phyloP scores from a whole-genome alignment of 1,140 invertebrate species.

The Brachystomella parvula region DNA sequence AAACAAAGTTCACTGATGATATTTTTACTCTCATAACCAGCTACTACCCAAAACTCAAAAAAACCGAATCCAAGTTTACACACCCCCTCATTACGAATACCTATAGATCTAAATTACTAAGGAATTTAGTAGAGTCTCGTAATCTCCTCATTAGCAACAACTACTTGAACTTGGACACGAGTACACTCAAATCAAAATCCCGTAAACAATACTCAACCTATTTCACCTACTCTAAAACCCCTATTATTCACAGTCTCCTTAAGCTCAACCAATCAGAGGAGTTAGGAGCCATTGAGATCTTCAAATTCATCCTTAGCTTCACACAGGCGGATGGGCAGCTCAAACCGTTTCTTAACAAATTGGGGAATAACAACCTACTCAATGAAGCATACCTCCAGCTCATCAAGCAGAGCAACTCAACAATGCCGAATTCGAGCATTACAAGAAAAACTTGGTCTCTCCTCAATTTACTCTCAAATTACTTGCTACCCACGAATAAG shows the following conservation, averaged over 20 bases:
- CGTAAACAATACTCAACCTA: neutral
- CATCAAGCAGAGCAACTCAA: slow-evolving; percentile 86
- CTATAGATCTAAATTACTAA: neutral
- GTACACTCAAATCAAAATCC: neutral
- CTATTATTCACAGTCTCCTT: neutral
- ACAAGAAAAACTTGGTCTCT: slow-evolving; percentile 87
- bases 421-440: slow-evolving; percentile 78
- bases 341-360: slow-evolving; percentile 40
- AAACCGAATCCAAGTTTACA: neutral
- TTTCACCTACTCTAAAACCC: neutral
- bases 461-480: slow-evolving; percentile 76
- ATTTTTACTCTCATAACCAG: slow-evolving; percentile 9
- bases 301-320: neutral
- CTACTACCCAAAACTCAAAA: neutral
- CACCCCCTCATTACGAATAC: neutral
- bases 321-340: neutral
- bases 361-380: slow-evolving; percentile 51
- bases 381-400: slow-evolving; percentile 88
- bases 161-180: neutral
- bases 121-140: neutral
- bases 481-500: slow-evolving; percentile 74
- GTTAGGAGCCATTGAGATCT: neutral
- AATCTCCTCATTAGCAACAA: slow-evolving; percentile 3
- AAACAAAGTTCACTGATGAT: slow-evolving; percentile 2
- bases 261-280: slow-evolving; percentile 8